These are phyloP conservation scores for Panagrolaimus sp. DNA, from an alignment of 1,140 invertebrate genomes.

Conservation along the genomic window DNA sequence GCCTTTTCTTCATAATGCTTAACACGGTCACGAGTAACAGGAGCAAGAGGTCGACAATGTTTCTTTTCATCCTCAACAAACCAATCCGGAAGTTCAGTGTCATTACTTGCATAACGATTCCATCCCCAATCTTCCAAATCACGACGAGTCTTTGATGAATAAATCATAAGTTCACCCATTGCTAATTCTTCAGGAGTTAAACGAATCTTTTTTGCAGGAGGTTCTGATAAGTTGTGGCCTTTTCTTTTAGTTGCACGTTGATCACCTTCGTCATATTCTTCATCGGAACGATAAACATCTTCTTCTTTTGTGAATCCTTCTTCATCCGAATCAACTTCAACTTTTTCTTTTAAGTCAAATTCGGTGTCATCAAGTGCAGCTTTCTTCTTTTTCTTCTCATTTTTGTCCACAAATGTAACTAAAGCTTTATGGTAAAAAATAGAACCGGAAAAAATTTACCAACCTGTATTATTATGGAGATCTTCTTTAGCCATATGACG, in stretches of 20 bases:
- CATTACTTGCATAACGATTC: conserved; percentile 72
- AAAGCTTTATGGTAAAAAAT: conserved; percentile 17
- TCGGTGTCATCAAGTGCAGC: background rate
- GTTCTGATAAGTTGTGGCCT: conserved; percentile 26
- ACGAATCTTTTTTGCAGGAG: conserved; percentile 67
- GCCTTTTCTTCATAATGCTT: conserved; percentile 65
- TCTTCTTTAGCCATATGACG: conserved; percentile 50
- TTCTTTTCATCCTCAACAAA: conserved; percentile 87
- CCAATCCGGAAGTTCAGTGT: conserved; percentile 86
- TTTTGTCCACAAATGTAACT: conserved; percentile 26
- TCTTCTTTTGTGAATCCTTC: conserved; percentile 69
- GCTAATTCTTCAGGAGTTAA: conserved; percentile 80
- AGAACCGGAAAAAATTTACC: background rate
- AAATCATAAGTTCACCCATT: conserved; percentile 75
- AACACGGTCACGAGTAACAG: conserved; percentile 66
- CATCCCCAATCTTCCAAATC: conserved; percentile 80
- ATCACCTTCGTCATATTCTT: conserved; percentile 22
- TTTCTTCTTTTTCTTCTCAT: conserved; percentile 21
- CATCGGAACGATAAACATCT: conserved; percentile 36
- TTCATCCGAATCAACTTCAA: conserved; percentile 61
- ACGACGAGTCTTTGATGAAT: conserved; percentile 76
- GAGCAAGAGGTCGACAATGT: conserved; percentile 74
- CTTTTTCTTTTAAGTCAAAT: background rate
- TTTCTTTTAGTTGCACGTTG: background rate
- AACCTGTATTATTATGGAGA: conserved; percentile 28